Percentiles rank a stretch among this genome's conserved stretches.
These are phyloP conservation scores for Encarsia formosa DNA, from an alignment of 2,888 invertebrate species.

Conservation along the genomic window DNA sequence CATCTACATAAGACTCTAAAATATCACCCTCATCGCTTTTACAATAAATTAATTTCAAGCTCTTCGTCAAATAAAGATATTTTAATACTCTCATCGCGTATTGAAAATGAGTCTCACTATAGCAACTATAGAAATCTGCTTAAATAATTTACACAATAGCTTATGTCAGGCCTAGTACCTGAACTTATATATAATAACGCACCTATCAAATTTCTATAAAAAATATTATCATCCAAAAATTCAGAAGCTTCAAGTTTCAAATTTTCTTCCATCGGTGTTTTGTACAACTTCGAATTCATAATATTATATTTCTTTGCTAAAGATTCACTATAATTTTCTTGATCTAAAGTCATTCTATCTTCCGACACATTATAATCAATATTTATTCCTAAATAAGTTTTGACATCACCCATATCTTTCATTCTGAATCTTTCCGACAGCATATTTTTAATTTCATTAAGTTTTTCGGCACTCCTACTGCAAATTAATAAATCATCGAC, in stretches of 20 bases:
- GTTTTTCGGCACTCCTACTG: background rate
- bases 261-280: constrained; percentile 15
- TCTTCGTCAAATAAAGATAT: background rate
- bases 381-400: background rate
- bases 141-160: constrained; percentile 7
- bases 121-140: constrained; percentile 10
- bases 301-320: background rate
- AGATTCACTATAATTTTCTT: background rate
- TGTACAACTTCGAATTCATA: background rate
- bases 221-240: background rate
- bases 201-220: constrained; percentile 12
- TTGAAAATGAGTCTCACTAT: constrained; percentile 1
- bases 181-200: constrained; percentile 6
- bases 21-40: background rate
- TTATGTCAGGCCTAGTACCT: constrained; percentile 12
- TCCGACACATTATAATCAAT: background rate
- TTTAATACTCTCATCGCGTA: constrained; percentile 2
- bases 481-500: background rate
- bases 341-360: background rate
- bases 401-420: background rate
- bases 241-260: constrained; percentile 7
- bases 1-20: background rate
- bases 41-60: background rate
- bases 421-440: background rate
- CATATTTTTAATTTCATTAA: background rate